Base-by-base conservation (phyloP, 2,888 invertebrate genomes). In the Monopis laevigella region DNA sequence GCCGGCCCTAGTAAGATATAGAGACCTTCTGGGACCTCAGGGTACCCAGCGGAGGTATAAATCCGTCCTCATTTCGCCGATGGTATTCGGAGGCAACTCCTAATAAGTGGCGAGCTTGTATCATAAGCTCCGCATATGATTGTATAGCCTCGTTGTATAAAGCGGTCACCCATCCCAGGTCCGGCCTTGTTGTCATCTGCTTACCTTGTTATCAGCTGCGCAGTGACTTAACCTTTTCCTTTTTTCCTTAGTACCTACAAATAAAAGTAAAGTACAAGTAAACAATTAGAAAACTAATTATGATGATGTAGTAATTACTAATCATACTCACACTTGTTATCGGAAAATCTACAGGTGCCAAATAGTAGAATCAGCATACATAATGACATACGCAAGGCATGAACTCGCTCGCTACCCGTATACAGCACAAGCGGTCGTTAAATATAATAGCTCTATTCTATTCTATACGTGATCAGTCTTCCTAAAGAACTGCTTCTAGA, bases 361-460 rank as follows among this genome's bases (percentile, higher is more conserved):
- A 40, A 17, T n/a, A 17, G 19, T 18, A 19, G 29, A 29, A 18
- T 17, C 17, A 16, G 14, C 39, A 40, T 24, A 40, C 40, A 28
- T n/a, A 11, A 21, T 36, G 29, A 65, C 58, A 62, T 67, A 59
- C 56, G 54, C 54, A 51, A n/a, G 41, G 10, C 34, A 41, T 30
- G 34, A 28, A 21, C 10, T 19, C 36, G 36, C 17, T n/a, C 34
- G 14, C 29, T 2, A 62, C 77, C 51, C 59, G 74, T 77, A 80
- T 65, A 78, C 78, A 65, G 68, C 59, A 80, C 80, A 80, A 80
- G 77, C 67, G 80, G 63, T 77, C 67, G 65, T 80, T 70, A 80
- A 80, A 77, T 69, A 74, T 80, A 72, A 80, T 73, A 60, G 65
- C 60, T 75, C 78, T 70, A 80, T 80, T 80, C 75, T 78, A 75